These are phyloP conservation scores for Apamea anceps DNA, from an alignment of 2,888 invertebrate genomes.

Conservation along the genomic window DNA sequence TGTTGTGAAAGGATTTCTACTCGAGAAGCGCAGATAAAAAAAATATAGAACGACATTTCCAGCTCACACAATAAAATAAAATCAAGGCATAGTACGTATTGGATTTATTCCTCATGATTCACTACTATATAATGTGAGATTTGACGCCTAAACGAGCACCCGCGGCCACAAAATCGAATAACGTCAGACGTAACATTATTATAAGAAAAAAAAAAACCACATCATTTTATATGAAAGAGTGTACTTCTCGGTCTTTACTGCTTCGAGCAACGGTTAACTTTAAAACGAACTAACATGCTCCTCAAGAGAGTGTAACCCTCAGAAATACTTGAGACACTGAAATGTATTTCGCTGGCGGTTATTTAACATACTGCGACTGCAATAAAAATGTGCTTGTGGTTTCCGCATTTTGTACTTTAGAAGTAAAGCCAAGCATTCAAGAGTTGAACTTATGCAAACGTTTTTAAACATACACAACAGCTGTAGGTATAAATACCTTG, in stretches of 20 bases:
- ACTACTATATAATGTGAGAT: conserved; percentile 40
- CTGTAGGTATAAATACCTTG: background rate
- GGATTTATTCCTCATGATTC: conserved; percentile 30
- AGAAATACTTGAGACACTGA: conserved; percentile 53
- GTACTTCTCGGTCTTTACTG: conserved; percentile 41
- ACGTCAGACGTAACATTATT: conserved; percentile 20
- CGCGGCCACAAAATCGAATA: conserved; percentile 36
- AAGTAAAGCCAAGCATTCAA: conserved; percentile 15
- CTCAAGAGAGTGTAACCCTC: conserved; percentile 41
- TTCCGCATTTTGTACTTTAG: conserved; percentile 23
- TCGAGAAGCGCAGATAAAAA: conserved; percentile 32
- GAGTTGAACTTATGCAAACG: background rate
- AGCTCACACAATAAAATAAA: conserved; percentile 28
- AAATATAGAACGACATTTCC: background rate
- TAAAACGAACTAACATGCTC: conserved; percentile 57
- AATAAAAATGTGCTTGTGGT: conserved; percentile 32
- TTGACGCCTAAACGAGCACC: conserved; percentile 30
- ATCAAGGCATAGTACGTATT: conserved; percentile 29
- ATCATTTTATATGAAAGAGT: conserved; percentile 15
- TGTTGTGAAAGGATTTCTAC: conserved; percentile 4
- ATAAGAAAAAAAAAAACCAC: conserved; percentile 17
- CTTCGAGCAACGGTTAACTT: conserved; percentile 52
- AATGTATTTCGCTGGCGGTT: conserved; percentile 52
- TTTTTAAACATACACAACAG: background rate
- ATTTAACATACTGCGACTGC: conserved; percentile 22